phyloP scores from a whole-genome alignment of 1,140 invertebrate species.

The Scaptomyza montana region DNA sequence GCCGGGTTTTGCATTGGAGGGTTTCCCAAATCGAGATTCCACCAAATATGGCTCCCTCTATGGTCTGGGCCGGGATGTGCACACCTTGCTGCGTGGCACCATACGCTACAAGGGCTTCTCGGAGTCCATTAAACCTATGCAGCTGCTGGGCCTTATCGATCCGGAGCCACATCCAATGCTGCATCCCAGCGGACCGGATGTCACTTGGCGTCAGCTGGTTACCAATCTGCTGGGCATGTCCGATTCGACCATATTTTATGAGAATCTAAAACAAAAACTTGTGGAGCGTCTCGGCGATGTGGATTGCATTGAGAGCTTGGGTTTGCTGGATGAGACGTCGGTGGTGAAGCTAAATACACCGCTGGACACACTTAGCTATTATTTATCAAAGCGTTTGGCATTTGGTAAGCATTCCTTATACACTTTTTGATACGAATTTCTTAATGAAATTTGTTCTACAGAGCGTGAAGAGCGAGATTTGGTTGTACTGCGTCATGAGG shows the following conservation, averaged over 20 bases:
- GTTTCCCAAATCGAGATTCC: conserved; percentile 97
- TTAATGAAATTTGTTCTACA: conserved; percentile 50
- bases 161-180: conserved; percentile 93
- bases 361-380: conserved; percentile 95
- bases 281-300: conserved; percentile 90
- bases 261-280: conserved; percentile 94
- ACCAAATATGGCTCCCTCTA: conserved; percentile 95
- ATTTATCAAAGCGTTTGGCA: conserved; percentile 93
- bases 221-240: conserved; percentile 93
- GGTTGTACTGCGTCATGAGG: conserved; percentile 96
- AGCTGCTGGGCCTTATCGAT: conserved; percentile 95
- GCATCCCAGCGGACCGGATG: conserved; percentile 96
- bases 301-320: conserved; percentile 92
- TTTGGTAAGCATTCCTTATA: conserved; percentile 86
- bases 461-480: conserved; percentile 94
- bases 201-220: conserved; percentile 97
- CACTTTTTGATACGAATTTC: neutral
- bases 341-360: conserved; percentile 94
- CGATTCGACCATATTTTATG: conserved; percentile 95
- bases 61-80: conserved; percentile 91
- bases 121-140: conserved; percentile 93
- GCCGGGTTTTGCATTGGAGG: conserved; percentile 98
- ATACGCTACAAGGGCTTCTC: conserved; percentile 95
- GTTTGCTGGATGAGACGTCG: conserved; percentile 92
- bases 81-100: conserved; percentile 96